Conservation (phyloP, 2,797 vertebrate species). For the Nothura maculosa region DNA sequence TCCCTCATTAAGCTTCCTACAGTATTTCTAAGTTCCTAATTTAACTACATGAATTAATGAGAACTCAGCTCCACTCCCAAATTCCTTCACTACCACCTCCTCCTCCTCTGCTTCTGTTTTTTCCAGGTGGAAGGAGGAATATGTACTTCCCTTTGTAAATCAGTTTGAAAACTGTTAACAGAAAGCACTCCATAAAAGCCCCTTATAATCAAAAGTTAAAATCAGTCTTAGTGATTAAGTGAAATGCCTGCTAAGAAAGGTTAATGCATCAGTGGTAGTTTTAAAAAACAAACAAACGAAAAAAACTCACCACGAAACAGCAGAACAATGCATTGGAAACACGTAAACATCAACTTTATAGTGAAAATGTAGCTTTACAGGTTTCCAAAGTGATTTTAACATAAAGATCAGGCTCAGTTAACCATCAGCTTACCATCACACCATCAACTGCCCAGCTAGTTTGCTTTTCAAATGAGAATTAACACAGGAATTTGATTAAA, state of each 20-base stretch:
- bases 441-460: neutral
- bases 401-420: neutral
- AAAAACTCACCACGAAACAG: neutral
- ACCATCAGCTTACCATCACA: neutral
- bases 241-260: conserved; percentile 17
- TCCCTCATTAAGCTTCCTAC: conserved; percentile 55
- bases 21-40: conserved; percentile 50
- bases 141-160: neutral
- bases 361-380: conserved; percentile 28
- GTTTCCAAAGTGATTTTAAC: conserved; percentile 12
- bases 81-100: conserved; percentile 57
- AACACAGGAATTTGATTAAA: conserved; percentile 25
- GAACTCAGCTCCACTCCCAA: conserved; percentile 18
- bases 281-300: conserved; percentile 30
- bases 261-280: neutral
- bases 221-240: conserved; percentile 1
- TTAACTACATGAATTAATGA: conserved; percentile 61
- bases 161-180: neutral
- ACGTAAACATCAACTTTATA: conserved; percentile 42
- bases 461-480: conserved; percentile 48
- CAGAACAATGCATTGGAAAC: conserved; percentile 19
- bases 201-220: conserved; percentile 10
- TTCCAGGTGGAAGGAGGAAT: conserved; percentile 8
- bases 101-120: neutral
- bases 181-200: neutral